Evolutionary conservation across 2,888 invertebrate genomes (phyloP).

Genomic region (Shargacucullia verbasci): DNA sequence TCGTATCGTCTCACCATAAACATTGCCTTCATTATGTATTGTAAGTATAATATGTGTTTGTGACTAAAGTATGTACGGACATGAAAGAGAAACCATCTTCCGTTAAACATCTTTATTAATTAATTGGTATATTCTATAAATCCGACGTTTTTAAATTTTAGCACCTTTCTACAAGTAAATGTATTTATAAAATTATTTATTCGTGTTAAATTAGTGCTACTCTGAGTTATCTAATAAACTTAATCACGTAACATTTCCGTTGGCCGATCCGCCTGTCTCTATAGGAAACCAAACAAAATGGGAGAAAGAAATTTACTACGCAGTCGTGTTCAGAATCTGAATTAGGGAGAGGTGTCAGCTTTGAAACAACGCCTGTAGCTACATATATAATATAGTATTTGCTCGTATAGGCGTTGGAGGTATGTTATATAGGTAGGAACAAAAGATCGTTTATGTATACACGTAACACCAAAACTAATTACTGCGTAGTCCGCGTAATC

Average conservation of each 20-base stretch:
- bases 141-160: too few species aligned
- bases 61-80: too few species aligned
- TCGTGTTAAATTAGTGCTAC: constrained; percentile 16
- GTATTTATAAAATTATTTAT: constrained; percentile 1
- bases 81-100: too few species aligned
- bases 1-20: not conserved
- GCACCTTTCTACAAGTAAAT: not conserved
- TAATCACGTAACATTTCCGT: constrained; percentile 50
- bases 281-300: constrained; percentile 53
- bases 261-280: constrained; percentile 32
- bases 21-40: not conserved
- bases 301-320: constrained; percentile 54
- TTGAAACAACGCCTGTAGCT: constrained; percentile 34
- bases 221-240: constrained; percentile 46
- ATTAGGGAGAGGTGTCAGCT: constrained; percentile 40
- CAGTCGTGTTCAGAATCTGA: constrained; percentile 52
- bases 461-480: constrained; percentile 69
- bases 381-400: constrained; percentile 12
- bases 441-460: constrained; percentile 58
- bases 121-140: too few species aligned
- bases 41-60: not conserved
- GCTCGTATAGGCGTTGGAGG: constrained; percentile 2
- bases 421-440: constrained; percentile 11
- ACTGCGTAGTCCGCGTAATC: constrained; percentile 68
- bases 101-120: too few species aligned